phyloP scores from a whole-genome alignment of 2,888 invertebrate species.

The Platerodrilus igneus region DNA sequence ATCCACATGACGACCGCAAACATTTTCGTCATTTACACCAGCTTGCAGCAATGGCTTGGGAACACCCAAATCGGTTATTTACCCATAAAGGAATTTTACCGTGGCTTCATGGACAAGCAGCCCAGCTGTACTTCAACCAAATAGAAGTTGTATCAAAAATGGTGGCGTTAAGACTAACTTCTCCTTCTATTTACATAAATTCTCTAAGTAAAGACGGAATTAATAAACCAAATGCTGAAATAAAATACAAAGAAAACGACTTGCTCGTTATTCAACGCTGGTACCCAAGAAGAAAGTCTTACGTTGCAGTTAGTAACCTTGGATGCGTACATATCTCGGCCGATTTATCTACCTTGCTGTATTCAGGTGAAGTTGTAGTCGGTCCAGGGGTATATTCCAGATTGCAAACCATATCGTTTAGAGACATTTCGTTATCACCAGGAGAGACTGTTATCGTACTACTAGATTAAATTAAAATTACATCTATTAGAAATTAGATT shows the following conservation, averaged over 20 bases:
- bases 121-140: constrained; percentile 52
- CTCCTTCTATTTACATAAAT: constrained; percentile 71
- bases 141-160: constrained; percentile 56
- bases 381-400: constrained; percentile 47
- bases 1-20: constrained; percentile 55
- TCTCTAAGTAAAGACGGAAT: constrained; percentile 62
- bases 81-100: constrained; percentile 53
- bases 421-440: constrained; percentile 53
- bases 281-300: constrained; percentile 74
- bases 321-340: constrained; percentile 57
- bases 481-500: too few species aligned
- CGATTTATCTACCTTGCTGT: constrained; percentile 71
- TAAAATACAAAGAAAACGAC: constrained; percentile 60
- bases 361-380: constrained; percentile 63
- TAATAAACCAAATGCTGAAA: constrained; percentile 61
- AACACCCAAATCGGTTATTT: constrained; percentile 45
- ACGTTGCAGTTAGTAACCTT: constrained; percentile 71
- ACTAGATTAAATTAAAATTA: constrained; percentile 22
- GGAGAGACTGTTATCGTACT: constrained; percentile 61
- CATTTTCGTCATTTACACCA: constrained; percentile 63
- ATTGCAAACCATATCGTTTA: constrained; percentile 52
- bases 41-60: constrained; percentile 67
- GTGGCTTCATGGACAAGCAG: constrained; percentile 60
- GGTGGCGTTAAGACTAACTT: constrained; percentile 55
- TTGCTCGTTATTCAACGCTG: constrained; percentile 69